phyloP scores from a whole-genome alignment of 2,797 vertebrate genomes.

The Chiloscyllium punctatum region DNA sequence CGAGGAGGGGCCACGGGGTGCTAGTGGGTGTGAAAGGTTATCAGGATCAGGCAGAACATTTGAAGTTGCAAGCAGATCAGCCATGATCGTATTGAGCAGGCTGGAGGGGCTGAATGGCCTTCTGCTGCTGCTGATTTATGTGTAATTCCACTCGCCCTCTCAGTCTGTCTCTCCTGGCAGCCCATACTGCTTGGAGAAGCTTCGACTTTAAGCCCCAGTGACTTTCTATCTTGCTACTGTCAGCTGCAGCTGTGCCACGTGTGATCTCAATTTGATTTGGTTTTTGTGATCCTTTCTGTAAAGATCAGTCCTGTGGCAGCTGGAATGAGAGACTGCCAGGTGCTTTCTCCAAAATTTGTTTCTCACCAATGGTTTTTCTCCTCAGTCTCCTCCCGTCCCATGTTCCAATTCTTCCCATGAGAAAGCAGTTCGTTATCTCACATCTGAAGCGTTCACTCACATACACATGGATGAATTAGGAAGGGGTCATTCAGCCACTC shows the following conservation, averaged over 20 bases:
- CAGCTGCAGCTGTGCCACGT: not conserved
- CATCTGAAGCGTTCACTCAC: not conserved
- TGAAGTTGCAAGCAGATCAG: too few species aligned
- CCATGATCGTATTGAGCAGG: too few species aligned
- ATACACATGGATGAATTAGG: too few species aligned
- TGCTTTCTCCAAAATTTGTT: not conserved
- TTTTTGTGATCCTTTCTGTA: not conserved
- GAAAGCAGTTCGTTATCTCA: not conserved
- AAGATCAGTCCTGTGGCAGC: not conserved
- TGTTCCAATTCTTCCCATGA: not conserved
- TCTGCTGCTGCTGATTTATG: too few species aligned
- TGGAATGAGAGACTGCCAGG: not conserved
- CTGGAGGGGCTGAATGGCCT: too few species aligned
- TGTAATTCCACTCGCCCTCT: not conserved
- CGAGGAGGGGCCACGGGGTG: too few species aligned
- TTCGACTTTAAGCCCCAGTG: not conserved
- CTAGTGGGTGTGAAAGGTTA: too few species aligned
- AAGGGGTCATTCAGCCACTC: too few species aligned
- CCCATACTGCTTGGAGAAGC: not conserved
- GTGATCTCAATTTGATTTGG: not conserved
- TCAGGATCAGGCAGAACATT: too few species aligned
- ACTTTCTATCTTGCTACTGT: not conserved
- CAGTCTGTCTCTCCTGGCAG: not conserved
- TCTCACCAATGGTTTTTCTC: not conserved
- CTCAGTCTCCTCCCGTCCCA: not conserved